These are phyloP conservation scores for Dryobotodes eremita DNA, from an alignment of 2,888 invertebrate species.

Conservation along the genomic window DNA sequence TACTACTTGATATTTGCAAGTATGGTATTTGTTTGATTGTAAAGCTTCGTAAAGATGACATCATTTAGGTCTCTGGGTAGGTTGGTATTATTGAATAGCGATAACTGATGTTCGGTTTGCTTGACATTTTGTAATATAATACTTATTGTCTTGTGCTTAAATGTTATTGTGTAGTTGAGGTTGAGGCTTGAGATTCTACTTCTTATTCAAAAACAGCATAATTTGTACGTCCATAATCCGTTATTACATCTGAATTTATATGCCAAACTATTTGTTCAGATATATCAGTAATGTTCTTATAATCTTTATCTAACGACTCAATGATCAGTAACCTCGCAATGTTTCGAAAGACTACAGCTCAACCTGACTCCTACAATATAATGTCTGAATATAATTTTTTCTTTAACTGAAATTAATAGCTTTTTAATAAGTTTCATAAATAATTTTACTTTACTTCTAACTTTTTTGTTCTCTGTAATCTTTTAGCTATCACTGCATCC, in stretches of 20 bases:
- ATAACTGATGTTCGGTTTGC: slow-evolving; percentile 13
- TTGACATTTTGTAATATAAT: slow-evolving; percentile 24
- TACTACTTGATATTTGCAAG: not conserved
- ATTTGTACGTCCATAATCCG: not conserved
- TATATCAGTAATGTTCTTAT: slow-evolving; percentile 5
- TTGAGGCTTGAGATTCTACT: not conserved
- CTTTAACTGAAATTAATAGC: not conserved
- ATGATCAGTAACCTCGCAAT: not conserved
- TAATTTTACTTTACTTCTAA: too few relatives aligned
- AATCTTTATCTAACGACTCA: slow-evolving; percentile 6
- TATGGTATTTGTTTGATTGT: not conserved
- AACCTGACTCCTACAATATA: not conserved
- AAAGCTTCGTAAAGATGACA: slow-evolving; percentile 21
- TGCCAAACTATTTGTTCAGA: not conserved
- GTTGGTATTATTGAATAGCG: slow-evolving; percentile 11
- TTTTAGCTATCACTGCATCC: not conserved
- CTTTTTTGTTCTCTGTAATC: not conserved
- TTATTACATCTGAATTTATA: slow-evolving; percentile 15
- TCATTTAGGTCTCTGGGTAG: slow-evolving; percentile 6
- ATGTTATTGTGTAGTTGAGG: slow-evolving; percentile 5
- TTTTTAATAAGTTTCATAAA: not conserved
- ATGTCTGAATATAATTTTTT: not conserved
- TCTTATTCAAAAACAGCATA: slow-evolving; percentile 5
- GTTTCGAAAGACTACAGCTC: slow-evolving; percentile 4
- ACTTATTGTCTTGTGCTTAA: slow-evolving; percentile 6